These are phyloP conservation scores for Pipistrellus pygmaeus DNA, from an alignment of 2,797 vertebrate genomes.

Conservation along the genomic window DNA sequence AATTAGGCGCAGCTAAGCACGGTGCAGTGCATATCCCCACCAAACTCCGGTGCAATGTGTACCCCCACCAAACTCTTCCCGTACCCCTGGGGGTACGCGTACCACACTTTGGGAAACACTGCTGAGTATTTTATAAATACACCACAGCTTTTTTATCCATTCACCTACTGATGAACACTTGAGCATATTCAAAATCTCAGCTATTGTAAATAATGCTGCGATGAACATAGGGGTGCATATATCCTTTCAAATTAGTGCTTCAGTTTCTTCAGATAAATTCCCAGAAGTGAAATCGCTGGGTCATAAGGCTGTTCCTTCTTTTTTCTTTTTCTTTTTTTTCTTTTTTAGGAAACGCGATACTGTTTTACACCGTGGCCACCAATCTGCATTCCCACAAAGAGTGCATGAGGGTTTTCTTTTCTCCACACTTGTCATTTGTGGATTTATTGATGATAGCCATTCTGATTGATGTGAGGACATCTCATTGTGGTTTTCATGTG, in stretches of 20 bases:
- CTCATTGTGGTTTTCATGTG: background rate
- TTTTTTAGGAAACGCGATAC: background rate
- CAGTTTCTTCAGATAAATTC: background rate
- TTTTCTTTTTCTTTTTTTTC: no score
- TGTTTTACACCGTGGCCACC: background rate
- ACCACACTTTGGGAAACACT: no score
- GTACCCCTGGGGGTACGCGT: no score
- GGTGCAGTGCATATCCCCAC: no score
- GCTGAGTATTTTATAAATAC: background rate
- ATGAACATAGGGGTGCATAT: background rate
- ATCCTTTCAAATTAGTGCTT: background rate
- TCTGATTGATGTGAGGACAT: background rate
- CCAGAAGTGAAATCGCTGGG: background rate
- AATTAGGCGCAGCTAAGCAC: no score
- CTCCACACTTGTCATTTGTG: background rate
- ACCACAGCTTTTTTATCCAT: background rate
- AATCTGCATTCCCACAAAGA: background rate
- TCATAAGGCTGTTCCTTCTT: background rate
- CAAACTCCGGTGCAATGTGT: no score
- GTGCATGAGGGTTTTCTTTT: background rate
- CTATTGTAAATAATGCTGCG: background rate
- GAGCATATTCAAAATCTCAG: background rate
- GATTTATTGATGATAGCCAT: background rate
- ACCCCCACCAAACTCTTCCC: no score
- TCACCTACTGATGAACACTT: background rate